Conservation (phyloP, 2,888 invertebrate genomes). For the Eupsilia transversa region DNA sequence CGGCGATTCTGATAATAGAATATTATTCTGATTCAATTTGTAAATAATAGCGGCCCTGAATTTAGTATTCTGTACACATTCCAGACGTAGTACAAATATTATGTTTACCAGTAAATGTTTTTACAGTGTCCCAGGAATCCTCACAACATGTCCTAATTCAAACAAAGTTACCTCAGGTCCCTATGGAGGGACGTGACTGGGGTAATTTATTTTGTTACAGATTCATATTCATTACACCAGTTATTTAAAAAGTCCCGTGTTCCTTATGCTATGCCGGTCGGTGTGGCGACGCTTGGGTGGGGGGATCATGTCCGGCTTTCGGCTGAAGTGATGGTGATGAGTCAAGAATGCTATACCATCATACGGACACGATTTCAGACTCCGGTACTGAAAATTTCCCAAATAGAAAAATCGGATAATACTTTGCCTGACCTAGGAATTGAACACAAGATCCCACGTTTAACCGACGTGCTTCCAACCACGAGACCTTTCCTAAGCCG, state of each 20-base stretch:
- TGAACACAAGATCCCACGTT: background rate
- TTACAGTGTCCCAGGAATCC: slow-evolving; percentile 1
- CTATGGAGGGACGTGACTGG: slow-evolving; percentile 17
- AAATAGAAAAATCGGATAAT: background rate
- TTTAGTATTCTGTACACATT: background rate
- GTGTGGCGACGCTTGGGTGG: background rate
- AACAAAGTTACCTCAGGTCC: slow-evolving; percentile 9
- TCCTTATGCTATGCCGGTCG: background rate
- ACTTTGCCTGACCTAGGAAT: background rate
- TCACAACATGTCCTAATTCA: slow-evolving; percentile 26
- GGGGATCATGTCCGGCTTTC: background rate
- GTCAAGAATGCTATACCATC: background rate
- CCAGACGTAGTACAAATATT: slow-evolving; percentile 10
- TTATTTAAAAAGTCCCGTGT: background rate
- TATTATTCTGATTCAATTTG: background rate
- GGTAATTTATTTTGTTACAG: background rate
- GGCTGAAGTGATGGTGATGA: background rate
- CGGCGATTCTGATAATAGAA: background rate
- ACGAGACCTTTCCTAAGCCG: too few relatives aligned
- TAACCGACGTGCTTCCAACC: background rate
- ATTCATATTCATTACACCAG: background rate
- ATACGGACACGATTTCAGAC: background rate
- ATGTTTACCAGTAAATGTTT: slow-evolving; percentile 17
- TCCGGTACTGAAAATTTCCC: background rate
- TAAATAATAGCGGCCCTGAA: background rate